phyloP scores from a whole-genome alignment of 64 coral and sea anemone species.

The Actinia equina region DNA sequence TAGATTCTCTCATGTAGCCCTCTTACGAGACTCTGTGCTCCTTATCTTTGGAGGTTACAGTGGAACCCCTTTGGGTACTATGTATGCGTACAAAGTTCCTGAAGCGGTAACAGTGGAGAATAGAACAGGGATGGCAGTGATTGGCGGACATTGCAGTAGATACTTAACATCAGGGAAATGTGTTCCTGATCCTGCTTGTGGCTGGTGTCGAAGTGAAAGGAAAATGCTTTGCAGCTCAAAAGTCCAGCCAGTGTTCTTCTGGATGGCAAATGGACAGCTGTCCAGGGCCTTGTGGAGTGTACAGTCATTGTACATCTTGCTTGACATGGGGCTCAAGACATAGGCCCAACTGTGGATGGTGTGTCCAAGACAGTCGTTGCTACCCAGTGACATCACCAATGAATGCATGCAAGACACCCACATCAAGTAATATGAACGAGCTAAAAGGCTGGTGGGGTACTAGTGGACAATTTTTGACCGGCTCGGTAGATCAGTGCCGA shows the following conservation, averaged over 20 bases:
- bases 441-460: constrained; percentile 84
- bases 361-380: constrained; percentile 91
- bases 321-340: constrained; percentile 47
- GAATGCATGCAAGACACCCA: constrained; percentile 52
- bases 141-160: background rate
- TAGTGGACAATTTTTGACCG: constrained; percentile 49
- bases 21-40: constrained; percentile 30
- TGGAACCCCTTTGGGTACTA: constrained; percentile 64
- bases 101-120: constrained; percentile 41
- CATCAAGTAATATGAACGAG: background rate
- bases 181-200: constrained; percentile 70
- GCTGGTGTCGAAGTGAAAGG: constrained; percentile 44
- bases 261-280: constrained; percentile 18
- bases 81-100: constrained; percentile 81
- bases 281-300: constrained; percentile 45
- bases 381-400: constrained; percentile 46
- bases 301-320: constrained; percentile 62
- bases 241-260: constrained; percentile 24
- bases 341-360: constrained; percentile 73
- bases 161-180: constrained; percentile 22
- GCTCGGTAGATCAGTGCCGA: constrained; percentile 50
- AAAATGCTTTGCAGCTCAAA: constrained; percentile 23
- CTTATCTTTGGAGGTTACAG: constrained; percentile 74
- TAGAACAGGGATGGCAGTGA: constrained; percentile 11
- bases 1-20: constrained; percentile 65